These are phyloP conservation scores for Thumatha senex DNA, from an alignment of 2,888 invertebrate species.

Conservation along the genomic window DNA sequence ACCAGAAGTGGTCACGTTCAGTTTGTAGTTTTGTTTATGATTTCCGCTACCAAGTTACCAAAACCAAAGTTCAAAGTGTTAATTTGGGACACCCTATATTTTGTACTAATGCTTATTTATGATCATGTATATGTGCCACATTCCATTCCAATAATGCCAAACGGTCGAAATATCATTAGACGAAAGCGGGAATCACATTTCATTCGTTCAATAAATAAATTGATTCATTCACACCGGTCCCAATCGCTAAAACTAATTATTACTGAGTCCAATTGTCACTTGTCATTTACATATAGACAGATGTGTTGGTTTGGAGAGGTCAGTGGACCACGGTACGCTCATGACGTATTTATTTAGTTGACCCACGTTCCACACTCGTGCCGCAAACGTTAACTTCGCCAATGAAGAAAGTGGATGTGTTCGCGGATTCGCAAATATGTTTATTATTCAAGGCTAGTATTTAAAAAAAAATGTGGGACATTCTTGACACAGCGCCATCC, in stretches of 20 bases:
- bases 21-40: too few relatives aligned
- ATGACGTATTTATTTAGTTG: constrained; percentile 27
- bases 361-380: too few relatives aligned
- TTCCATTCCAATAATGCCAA: constrained; percentile 3
- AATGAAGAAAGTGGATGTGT: too few relatives aligned
- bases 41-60: too few relatives aligned
- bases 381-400: too few relatives aligned
- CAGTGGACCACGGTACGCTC: constrained; percentile 50
- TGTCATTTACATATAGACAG: constrained; percentile 68
- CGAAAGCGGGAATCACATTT: constrained; percentile 40
- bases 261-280: constrained; percentile 58
- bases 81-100: too few relatives aligned
- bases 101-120: background rate
- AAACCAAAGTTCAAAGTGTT: too few relatives aligned
- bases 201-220: constrained; percentile 47
- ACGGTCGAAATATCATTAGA: constrained; percentile 29
- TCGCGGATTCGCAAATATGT: too few relatives aligned
- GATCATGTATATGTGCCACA: constrained; percentile 1
- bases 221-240: constrained; percentile 46
- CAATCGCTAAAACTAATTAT: constrained; percentile 69
- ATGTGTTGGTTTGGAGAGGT: constrained; percentile 53
- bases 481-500: too few relatives aligned
- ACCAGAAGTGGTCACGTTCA: too few relatives aligned
- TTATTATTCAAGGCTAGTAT: too few relatives aligned
- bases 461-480: too few relatives aligned